Evolutionary conservation across 2,797 vertebrate genomes (phyloP).

Genomic region (Cyprinodon diabolis): DNA sequence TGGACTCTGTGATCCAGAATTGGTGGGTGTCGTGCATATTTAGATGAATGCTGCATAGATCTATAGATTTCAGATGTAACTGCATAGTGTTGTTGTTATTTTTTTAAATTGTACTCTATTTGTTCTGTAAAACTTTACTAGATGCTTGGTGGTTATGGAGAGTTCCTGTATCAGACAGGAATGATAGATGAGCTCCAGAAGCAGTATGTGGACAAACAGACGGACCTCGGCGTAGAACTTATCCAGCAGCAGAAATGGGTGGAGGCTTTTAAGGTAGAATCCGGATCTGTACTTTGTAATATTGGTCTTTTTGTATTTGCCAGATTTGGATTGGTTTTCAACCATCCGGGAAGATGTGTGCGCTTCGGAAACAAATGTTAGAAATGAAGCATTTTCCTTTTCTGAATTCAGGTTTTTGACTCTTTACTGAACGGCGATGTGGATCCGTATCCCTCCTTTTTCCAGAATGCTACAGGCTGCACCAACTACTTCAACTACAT

Average conservation of each 20-base stretch:
- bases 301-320: too few species aligned
- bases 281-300: not conserved
- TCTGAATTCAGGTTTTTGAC: constrained; percentile 81
- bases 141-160: constrained; percentile 82
- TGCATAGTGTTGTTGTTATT: not conserved
- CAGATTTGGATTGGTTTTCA: not conserved
- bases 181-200: constrained; percentile 77
- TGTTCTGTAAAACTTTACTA: constrained; percentile 16
- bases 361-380: not conserved
- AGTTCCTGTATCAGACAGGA: constrained; percentile 81
- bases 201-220: constrained; percentile 77
- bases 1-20: constrained; percentile 87
- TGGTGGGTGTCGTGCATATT: constrained; percentile 63
- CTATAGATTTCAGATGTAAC: not conserved
- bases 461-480: constrained; percentile 87
- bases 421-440: constrained; percentile 81
- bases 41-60: too few species aligned
- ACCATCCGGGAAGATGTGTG: not conserved
- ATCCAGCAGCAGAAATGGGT: constrained; percentile 84
- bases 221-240: constrained; percentile 72
- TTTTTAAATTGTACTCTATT: not conserved
- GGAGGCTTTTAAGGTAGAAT: constrained; percentile 82
- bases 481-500: constrained; percentile 86
- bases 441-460: constrained; percentile 78
- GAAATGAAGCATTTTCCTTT: not conserved